Percentiles rank a stretch among this genome's conserved stretches.
phyloP scores from a whole-genome alignment of 2,888 invertebrate species.

The Ophonus ardosiacus region DNA sequence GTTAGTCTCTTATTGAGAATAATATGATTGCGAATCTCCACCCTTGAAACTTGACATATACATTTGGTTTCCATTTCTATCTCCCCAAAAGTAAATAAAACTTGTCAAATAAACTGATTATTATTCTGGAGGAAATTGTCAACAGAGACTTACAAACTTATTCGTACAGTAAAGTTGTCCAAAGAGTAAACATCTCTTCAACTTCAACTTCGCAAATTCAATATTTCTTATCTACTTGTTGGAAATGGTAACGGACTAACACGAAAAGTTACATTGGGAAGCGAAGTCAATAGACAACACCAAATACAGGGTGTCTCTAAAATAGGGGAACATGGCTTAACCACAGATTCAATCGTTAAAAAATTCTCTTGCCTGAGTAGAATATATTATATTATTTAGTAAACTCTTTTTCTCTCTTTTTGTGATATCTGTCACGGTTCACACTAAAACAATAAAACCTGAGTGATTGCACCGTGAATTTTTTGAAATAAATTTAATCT shows the following conservation, averaged over 20 bases:
- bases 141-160: neutral
- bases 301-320: neutral
- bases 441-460: too few relatives aligned
- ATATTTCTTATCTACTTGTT: neutral
- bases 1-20: neutral
- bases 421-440: too few relatives aligned
- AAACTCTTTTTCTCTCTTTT: too few relatives aligned
- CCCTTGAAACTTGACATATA: neutral
- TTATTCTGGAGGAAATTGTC: neutral
- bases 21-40: neutral
- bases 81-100: neutral
- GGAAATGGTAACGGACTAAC: neutral
- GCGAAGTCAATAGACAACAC: neutral
- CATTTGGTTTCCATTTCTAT: neutral
- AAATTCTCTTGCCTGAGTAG: neutral
- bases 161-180: neutral
- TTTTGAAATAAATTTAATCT: too few relatives aligned
- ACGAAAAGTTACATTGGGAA: neutral
- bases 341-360: neutral
- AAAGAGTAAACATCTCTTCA: neutral
- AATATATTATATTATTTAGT: neutral
- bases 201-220: neutral
- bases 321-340: too few relatives aligned
- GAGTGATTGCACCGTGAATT: too few relatives aligned
- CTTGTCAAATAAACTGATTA: neutral